Percentiles rank a stretch among this genome's conserved stretches.
Evolutionary conservation across 2,797 vertebrate genomes (phyloP).

Genomic region (Alca torda): DNA sequence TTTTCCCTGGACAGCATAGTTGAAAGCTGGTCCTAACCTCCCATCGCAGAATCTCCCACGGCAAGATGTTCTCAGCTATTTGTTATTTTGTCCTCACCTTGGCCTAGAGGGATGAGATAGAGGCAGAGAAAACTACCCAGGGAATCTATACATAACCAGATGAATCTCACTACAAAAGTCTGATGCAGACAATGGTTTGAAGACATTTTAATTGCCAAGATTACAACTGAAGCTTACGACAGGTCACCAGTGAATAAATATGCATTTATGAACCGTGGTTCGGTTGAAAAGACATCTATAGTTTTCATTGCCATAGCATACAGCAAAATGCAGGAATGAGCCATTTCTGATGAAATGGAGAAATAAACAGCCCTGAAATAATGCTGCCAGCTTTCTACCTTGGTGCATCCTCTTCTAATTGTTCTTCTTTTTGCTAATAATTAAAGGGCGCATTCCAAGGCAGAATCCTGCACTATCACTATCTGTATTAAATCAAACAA

Average conservation of each 20-base stretch:
- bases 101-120: background rate
- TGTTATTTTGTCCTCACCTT: constrained; percentile 47
- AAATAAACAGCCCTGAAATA: background rate
- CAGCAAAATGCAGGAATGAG: background rate
- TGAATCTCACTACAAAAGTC: background rate
- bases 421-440: background rate
- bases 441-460: background rate
- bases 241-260: background rate
- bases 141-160: background rate
- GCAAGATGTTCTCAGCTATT: constrained; percentile 17
- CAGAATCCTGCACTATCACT: background rate
- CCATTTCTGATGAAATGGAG: background rate
- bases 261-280: accelerated
- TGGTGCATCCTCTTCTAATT: background rate
- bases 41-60: background rate
- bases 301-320: background rate
- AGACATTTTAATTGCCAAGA: background rate
- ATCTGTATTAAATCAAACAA: background rate
- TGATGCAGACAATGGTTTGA: background rate
- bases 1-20: background rate
- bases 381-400: background rate
- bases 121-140: constrained; percentile 1
- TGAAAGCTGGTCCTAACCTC: background rate
- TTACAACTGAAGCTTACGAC: background rate
- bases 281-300: background rate